Evolutionary conservation across 2,797 vertebrate species (phyloP).

Genomic region (Pantherophis alleghaniensis): DNA sequence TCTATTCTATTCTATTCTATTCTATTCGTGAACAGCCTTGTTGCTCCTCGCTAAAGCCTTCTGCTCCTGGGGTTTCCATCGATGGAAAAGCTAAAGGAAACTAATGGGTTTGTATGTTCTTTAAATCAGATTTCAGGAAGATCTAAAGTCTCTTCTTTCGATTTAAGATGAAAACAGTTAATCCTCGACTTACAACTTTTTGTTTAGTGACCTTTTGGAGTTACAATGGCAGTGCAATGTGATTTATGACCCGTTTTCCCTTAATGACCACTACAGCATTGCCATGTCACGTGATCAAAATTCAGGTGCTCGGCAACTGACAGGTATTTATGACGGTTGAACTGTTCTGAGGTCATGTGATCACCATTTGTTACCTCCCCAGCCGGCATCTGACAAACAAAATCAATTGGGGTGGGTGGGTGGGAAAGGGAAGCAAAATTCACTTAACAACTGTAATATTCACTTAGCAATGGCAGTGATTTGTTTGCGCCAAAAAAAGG

Average conservation of each 20-base stretch:
- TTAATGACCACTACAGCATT: too few species aligned
- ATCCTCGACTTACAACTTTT: not conserved
- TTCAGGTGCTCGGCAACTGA: not conserved
- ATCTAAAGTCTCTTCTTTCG: not conserved
- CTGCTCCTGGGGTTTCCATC: not conserved
- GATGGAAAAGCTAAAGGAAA: not conserved
- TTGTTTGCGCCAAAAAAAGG: not conserved
- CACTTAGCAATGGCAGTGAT: not conserved
- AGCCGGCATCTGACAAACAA: not conserved
- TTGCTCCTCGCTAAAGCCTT: not conserved
- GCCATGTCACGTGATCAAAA: not conserved
- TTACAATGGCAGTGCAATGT: not conserved
- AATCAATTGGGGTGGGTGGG: accelerated
- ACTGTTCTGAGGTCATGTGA: not conserved
- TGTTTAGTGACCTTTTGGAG: not conserved
- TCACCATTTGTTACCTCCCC: not conserved
- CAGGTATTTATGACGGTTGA: not conserved
- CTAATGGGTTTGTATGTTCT: not conserved
- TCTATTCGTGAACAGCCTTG: not conserved
- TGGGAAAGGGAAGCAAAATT: not conserved
- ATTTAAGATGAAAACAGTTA: not conserved
- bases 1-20: too few species aligned
- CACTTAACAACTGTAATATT: not conserved
- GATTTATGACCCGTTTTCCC: not conserved
- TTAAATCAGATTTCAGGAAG: not conserved